Base-by-base conservation (phyloP, 2,888 invertebrate species). In the Trilocha varians region DNA sequence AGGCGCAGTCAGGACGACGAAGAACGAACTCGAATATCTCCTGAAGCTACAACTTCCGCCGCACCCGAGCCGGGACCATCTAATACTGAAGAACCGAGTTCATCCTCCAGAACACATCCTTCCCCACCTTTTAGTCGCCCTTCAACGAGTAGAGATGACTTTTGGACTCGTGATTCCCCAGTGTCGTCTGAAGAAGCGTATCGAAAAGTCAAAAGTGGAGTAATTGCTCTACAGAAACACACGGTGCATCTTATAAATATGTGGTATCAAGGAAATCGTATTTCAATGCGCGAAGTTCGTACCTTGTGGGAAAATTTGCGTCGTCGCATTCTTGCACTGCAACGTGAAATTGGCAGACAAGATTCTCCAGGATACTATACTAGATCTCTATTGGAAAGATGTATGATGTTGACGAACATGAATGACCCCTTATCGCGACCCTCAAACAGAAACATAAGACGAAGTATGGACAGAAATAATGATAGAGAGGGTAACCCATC, bases 251-350 rank as follows among this genome's bases (percentile, higher is more conserved):
- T 83, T 18, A 74, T 78, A 6, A 72, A 77, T 50, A 64, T 82
- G 57, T 83, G 85, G 80, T 57, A 82, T 41, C 76, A 77, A 38
- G 83, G 79, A 1, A 72, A 71, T 42, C 74, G 77, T 5, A 70
- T 70, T 8, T 70, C 79, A 4, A 70, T 91, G 55, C 88, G 88
- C 50, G 87, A 89, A 53, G 82, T 91, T 41, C 86, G 91, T 6
- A 78, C 77, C 25, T 87, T 91, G 86, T 89, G 91, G 85, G 88
- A 89, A 45, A 89, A 89, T 57, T 74, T 91, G 46, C 88, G 89
- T 16, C 70, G 88, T 33, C 88, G 90, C 41, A 87, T 91, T 50
- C 70, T 88, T 44, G 66, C 80, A 50, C 62, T 89, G 41, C 82
- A 89, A 49, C 69, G 88, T 46, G 83, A 87, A 52, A 78, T 84